Conservation (phyloP, 1,140 invertebrate species). For the Euborellia annulipes region DNA sequence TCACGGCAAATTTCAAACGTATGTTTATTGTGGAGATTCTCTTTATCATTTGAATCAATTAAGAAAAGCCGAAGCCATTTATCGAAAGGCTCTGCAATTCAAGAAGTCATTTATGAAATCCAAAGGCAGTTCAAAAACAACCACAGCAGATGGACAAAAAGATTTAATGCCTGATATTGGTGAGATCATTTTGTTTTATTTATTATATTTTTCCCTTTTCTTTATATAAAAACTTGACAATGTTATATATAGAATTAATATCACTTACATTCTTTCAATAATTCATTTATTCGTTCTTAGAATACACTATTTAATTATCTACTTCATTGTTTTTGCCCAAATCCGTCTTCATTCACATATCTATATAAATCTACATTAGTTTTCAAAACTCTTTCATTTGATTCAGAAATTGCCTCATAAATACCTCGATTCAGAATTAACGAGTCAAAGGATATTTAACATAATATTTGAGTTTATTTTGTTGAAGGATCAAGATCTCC, state of each 20-base stretch:
- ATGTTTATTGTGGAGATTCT: slow-evolving; percentile 50
- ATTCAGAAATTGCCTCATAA: too few relatives aligned
- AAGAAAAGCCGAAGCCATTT: slow-evolving; percentile 48
- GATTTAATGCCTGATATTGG: slow-evolving; percentile 32
- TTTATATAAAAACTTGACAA: not conserved
- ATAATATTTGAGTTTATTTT: too few relatives aligned
- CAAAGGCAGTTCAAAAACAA: slow-evolving; percentile 31
- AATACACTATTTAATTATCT: too few relatives aligned
- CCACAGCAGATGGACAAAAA: slow-evolving; percentile 28
- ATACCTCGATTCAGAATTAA: too few relatives aligned
- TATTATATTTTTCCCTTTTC: not conserved
- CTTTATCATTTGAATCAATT: slow-evolving; percentile 46
- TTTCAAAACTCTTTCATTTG: too few relatives aligned
- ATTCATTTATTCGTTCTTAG: not conserved
- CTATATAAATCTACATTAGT: too few relatives aligned
- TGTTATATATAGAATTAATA: not conserved
- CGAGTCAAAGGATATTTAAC: too few relatives aligned
- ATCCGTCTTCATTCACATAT: too few relatives aligned
- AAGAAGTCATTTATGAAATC: slow-evolving; percentile 49
- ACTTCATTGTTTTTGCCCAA: too few relatives aligned
- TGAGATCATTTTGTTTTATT: slow-evolving; percentile 7
- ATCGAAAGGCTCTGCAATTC: slow-evolving; percentile 47
- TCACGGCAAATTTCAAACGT: slow-evolving; percentile 42
- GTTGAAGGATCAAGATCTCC: too few relatives aligned
- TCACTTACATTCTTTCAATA: not conserved